Evolutionary conservation across 2,888 invertebrate genomes (phyloP).

Genomic region (Noctua janthe): DNA sequence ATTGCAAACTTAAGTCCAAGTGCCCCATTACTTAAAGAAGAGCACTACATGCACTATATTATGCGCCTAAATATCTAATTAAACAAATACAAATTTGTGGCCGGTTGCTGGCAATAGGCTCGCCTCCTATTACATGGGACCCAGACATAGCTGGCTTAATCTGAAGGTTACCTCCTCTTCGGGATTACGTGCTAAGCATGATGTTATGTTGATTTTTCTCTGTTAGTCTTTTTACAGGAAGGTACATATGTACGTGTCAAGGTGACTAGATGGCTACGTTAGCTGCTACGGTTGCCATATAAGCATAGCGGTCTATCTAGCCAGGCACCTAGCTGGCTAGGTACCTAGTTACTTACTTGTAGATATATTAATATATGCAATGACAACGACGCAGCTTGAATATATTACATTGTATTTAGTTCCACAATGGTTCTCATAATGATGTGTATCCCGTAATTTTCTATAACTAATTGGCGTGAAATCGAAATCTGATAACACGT

Average conservation of each 20-base stretch:
- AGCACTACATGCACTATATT: no score
- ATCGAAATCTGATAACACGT: conserved; percentile 24
- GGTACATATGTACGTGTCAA: not conserved
- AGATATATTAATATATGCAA: not conserved
- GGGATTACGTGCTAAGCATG: no score
- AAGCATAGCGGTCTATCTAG: no score
- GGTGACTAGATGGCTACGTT: not conserved
- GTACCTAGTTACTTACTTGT: no score
- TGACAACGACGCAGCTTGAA: not conserved
- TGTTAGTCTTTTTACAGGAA: not conserved
- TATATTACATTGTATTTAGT: conserved; percentile 10
- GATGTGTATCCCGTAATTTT: conserved; percentile 4
- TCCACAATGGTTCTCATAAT: conserved; percentile 12
- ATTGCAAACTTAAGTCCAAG: no score
- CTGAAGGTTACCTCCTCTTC: not conserved
- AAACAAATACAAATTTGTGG: no score
- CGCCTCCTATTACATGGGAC: no score
- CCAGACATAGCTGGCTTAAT: not conserved
- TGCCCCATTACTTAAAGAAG: no score
- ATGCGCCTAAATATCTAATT: no score
- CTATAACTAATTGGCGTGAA: conserved; percentile 27
- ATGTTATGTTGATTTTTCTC: not conserved
- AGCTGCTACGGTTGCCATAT: not conserved
- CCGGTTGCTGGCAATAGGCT: no score
- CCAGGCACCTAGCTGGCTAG: not conserved